A percentile compares a stretch with the other conserved stretches of the same genome.
phyloP scores from a whole-genome alignment of 2,888 invertebrate genomes.

The Himalopsyche kuldschensis region DNA sequence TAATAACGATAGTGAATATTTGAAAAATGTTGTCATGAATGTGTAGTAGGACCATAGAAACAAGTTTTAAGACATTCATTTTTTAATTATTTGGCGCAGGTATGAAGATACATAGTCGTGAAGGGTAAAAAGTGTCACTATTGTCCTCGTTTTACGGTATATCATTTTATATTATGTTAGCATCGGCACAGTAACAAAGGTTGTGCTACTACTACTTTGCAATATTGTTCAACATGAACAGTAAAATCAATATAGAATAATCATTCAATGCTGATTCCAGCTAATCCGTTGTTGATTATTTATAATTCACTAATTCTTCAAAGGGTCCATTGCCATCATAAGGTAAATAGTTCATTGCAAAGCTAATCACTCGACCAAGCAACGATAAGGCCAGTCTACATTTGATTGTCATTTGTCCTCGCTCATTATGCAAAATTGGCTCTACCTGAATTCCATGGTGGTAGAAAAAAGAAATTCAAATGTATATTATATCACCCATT shows the following conservation, averaged over 20 bases:
- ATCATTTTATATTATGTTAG: too few species aligned
- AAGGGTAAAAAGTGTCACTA: too few species aligned
- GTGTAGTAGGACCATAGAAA: too few species aligned
- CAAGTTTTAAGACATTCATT: too few species aligned
- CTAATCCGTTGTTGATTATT: neutral
- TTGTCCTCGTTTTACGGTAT: too few species aligned
- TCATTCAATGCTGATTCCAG: neutral
- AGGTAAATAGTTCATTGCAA: conserved; percentile 10
- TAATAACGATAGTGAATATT: too few species aligned
- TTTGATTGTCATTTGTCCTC: conserved; percentile 30
- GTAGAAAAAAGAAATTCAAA: neutral
- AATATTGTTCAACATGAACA: too few species aligned
- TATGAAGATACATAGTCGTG: too few species aligned
- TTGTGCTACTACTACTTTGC: neutral
- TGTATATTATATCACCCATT: neutral
- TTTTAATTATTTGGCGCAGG: too few species aligned
- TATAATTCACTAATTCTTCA: neutral
- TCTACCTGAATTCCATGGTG: neutral
- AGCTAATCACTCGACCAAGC: conserved; percentile 21
- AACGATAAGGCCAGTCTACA: conserved; percentile 22
- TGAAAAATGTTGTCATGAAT: too few species aligned
- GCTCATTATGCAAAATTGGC: conserved; percentile 10
- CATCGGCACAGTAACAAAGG: neutral
- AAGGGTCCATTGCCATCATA: neutral
- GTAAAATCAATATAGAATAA: too few species aligned